A percentile compares a stretch with the other conserved stretches of the same genome.
phyloP scores from a whole-genome alignment of 2,797 vertebrate genomes.

The Rhynchonycteris naso region DNA sequence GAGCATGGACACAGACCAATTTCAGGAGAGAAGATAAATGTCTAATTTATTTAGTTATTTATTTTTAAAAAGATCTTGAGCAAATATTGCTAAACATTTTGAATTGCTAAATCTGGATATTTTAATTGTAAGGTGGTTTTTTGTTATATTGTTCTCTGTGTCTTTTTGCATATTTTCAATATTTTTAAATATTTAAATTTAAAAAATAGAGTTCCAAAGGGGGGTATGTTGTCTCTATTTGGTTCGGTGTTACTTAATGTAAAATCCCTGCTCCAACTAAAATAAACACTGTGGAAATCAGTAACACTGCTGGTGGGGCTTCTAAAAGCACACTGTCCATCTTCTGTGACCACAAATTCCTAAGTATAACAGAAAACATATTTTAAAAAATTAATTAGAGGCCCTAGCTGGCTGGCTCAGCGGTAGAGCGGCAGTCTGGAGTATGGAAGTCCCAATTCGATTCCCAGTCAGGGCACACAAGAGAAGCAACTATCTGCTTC shows the following conservation, averaged over 20 bases:
- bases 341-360: not conserved
- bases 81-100: not conserved
- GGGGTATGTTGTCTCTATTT: not conserved
- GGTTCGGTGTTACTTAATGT: not conserved
- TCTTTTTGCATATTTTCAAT: conserved; percentile 7
- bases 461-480: no score
- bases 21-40: not conserved
- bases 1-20: not conserved
- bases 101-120: not conserved
- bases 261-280: not conserved
- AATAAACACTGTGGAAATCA: conserved; percentile 20
- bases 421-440: no score
- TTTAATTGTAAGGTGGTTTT: not conserved
- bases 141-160: not conserved
- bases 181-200: conserved; percentile 9
- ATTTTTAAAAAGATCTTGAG: not conserved
- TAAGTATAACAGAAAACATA: not conserved
- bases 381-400: not conserved
- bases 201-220: not conserved
- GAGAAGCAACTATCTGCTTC: no score
- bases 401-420: not conserved
- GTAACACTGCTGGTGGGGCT: not conserved
- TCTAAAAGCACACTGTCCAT: not conserved
- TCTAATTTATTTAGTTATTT: not conserved
- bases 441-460: no score